Percentiles rank a stretch among this genome's conserved stretches.
phyloP scores from a whole-genome alignment of 1,140 invertebrate genomes.

The Drosophila fuyamai region DNA sequence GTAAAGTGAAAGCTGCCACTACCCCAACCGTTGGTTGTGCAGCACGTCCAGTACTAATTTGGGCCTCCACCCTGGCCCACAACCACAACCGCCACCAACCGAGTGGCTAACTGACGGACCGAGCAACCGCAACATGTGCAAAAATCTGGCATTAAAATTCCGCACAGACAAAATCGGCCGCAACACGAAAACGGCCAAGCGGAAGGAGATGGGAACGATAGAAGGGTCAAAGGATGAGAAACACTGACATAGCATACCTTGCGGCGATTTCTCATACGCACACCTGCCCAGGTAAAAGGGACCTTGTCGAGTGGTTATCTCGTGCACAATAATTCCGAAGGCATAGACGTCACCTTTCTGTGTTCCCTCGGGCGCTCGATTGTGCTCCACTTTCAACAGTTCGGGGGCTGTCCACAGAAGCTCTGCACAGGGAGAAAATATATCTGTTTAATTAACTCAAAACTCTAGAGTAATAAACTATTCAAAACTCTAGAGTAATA shows the following conservation, averaged over 20 bases:
- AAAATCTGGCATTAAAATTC: slow-evolving; percentile 51
- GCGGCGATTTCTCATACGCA: slow-evolving; percentile 86
- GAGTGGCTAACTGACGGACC: slow-evolving; percentile 19
- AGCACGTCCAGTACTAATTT: slow-evolving; percentile 22
- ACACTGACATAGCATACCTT: slow-evolving; percentile 86
- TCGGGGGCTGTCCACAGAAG: slow-evolving; percentile 97
- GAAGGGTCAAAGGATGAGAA: neutral
- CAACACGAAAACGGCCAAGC: slow-evolving; percentile 22
- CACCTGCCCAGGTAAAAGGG: slow-evolving; percentile 92
- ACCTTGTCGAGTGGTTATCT: slow-evolving; percentile 94
- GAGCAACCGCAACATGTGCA: slow-evolving; percentile 40
- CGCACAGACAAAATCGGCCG: slow-evolving; percentile 34
- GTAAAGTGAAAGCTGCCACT: slow-evolving; percentile 5
- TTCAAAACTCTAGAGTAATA: too few species aligned
- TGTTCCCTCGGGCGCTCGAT: slow-evolving; percentile 90
- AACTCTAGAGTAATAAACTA: too few species aligned
- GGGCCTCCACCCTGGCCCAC: neutral
- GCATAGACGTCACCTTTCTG: slow-evolving; percentile 98
- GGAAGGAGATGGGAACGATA: neutral
- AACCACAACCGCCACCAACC: neutral
- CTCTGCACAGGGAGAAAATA: slow-evolving; percentile 85
- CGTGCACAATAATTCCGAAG: slow-evolving; percentile 97
- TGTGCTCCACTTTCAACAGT: slow-evolving; percentile 89
- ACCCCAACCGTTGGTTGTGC: neutral
- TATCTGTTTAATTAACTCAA: neutral